These are phyloP conservation scores for Sorex maritimensis DNA, from an alignment of 2,797 vertebrate genomes.

Conservation along the genomic window DNA sequence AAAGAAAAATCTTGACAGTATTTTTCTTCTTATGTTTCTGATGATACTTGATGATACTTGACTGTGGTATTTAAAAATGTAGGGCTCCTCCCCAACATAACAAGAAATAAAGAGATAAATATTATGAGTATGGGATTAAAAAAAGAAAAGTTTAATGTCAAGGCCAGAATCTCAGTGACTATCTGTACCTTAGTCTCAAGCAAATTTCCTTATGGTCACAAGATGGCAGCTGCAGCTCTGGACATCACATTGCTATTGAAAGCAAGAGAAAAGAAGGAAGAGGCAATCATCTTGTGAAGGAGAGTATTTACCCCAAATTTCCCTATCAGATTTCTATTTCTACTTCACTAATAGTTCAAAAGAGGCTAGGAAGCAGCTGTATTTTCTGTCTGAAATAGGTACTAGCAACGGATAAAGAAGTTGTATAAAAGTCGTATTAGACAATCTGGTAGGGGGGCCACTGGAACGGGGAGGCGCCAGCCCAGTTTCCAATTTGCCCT, in stretches of 20 bases:
- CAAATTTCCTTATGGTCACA: not conserved
- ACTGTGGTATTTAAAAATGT: not conserved
- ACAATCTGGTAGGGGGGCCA: not conserved
- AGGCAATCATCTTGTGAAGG: not conserved
- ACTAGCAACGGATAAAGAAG: not conserved
- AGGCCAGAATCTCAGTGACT: not conserved
- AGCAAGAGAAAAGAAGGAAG: not conserved
- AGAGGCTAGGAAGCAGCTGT: not conserved
- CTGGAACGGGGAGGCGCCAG: too few species aligned
- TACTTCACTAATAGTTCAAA: not conserved
- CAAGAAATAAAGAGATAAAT: not conserved
- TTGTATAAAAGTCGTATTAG: not conserved
- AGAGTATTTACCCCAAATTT: not conserved
- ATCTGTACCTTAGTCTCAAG: not conserved
- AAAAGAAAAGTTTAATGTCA: conserved; percentile 7
- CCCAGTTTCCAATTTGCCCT: too few species aligned
- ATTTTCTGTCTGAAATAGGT: not conserved
- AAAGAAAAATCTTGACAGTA: not conserved
- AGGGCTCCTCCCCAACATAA: not conserved
- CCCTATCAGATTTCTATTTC: conserved; percentile 17
- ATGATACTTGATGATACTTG: not conserved
- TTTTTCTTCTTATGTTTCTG: conserved; percentile 12
- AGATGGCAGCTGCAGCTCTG: not conserved
- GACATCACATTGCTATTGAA: not conserved
- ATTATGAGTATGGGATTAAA: not conserved